Evolutionary conservation across 2,113 vertebrate species (phyloP).

Genomic region (Tichodroma muraria): DNA sequence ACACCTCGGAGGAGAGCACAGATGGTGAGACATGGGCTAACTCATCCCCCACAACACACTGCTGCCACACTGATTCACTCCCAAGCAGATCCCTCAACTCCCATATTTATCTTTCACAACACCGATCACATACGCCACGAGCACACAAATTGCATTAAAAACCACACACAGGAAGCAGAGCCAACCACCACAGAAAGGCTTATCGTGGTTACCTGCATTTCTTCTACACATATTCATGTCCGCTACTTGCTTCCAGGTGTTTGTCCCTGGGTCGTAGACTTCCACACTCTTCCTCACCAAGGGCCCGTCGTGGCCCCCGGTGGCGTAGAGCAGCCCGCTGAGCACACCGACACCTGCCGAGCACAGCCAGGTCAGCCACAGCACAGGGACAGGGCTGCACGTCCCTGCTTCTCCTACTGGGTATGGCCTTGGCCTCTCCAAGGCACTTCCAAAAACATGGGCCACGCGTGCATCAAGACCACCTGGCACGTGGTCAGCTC

Average conservation of each 20-base stretch:
- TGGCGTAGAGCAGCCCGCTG: slow-evolving; percentile 86
- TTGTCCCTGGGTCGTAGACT: slow-evolving; percentile 86
- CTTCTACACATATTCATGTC: slow-evolving; percentile 98
- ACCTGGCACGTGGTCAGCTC: neutral
- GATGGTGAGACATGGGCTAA: neutral
- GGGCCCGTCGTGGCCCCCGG: slow-evolving; percentile 91
- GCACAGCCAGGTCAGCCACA: neutral
- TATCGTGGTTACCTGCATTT: slow-evolving; percentile 81
- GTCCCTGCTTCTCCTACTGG: fast-evolving
- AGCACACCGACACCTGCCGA: slow-evolving; percentile 89
- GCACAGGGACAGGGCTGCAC: neutral
- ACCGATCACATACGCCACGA: neutral
- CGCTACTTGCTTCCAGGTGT: slow-evolving; percentile 89
- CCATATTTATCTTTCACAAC: neutral
- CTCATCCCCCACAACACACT: fast-evolving
- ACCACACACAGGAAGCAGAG: neutral
- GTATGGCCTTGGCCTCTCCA: neutral
- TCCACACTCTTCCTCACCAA: slow-evolving; percentile 96
- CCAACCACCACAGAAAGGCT: neutral
- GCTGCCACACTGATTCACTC: neutral
- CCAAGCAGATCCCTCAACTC: neutral
- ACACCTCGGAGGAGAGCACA: slow-evolving; percentile 74
- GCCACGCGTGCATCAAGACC: neutral
- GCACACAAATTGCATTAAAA: neutral
- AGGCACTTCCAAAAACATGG: neutral